Base-by-base conservation (phyloP, 2,113 vertebrate genomes). In the Mungos mungo region DNA sequence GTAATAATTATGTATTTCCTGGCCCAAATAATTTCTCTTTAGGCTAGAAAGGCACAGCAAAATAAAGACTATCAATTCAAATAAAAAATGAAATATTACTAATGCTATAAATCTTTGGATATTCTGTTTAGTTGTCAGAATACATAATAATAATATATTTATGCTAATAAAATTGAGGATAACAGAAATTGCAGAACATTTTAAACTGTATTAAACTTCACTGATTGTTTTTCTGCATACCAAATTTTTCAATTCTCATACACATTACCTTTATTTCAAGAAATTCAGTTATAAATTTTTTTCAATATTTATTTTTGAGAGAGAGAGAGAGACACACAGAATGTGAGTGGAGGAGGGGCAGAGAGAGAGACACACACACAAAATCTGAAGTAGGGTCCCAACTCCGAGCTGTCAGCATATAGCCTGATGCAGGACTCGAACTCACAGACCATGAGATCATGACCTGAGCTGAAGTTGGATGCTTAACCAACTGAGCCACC, bases 1-100 rank as follows among this genome's bases (percentile, higher is more conserved):
- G 63, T 89, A 98, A 88, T 87, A 96, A 89, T 79, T 89, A 95
- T 94, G 54, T 89, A 72, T 93, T 95, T 97, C 84, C 77, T 93
- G 77, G 82, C 15, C 0, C 82, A 87, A 93, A 54, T 29, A 69
- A 69, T 88, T 97, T 96, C 63, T 92, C 63, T 84, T 92, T 63
- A 23, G 79, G 81, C 87, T 96, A 97, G 87, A 86, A 41, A 93
- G 31, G 91, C 90, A 97, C 57, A 96, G 80, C 66, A 97, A 94
- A 94, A 97, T 57, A 2, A 95, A n/a, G 63, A 33, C 92, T 95
- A n/a, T 35, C n/a, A 90, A 82, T 38, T 94, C 80, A 96, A 94
- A 71, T 89, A 74, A 96, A 94, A 96, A 93, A 90, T 85, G 71
- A 93, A 93, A 57, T n/a, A 72, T 45, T 90, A 79, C 50, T 85